These are phyloP conservation scores for Scelioninae gen. 2 DNA, from an alignment of 2,888 invertebrate species.

Conservation along the genomic window DNA sequence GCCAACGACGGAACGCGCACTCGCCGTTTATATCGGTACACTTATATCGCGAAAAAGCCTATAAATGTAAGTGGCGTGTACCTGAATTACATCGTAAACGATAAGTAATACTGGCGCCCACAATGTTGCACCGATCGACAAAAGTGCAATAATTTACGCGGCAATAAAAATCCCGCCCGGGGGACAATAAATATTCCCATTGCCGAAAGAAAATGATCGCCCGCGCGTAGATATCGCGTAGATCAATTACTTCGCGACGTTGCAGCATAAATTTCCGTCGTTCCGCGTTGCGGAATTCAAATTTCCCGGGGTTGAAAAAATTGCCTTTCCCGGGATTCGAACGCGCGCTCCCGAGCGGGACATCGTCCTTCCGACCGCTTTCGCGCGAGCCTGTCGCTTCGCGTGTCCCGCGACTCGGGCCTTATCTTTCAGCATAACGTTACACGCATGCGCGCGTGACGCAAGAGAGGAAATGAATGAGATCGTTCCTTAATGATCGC, in stretches of 20 bases:
- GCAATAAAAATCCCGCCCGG: constrained; percentile 45
- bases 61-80: constrained; percentile 55
- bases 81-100: constrained; percentile 56
- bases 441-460: constrained; percentile 52
- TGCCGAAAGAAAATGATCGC: constrained; percentile 52
- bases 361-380: too few relatives aligned
- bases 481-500: constrained; percentile 61
- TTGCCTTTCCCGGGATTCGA: neutral
- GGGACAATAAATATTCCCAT: constrained; percentile 55
- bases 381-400: too few relatives aligned
- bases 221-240: constrained; percentile 47
- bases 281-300: too few relatives aligned
- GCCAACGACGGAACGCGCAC: constrained; percentile 28
- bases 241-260: constrained; percentile 48
- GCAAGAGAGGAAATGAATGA: constrained; percentile 59
- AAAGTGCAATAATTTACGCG: constrained; percentile 56
- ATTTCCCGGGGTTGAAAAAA: constrained; percentile 10
- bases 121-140: constrained; percentile 55
- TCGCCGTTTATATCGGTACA: constrained; percentile 36
- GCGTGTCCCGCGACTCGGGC: constrained; percentile 18
- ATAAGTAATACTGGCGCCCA: constrained; percentile 56
- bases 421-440: constrained; percentile 39
- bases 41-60: constrained; percentile 46
- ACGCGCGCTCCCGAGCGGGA: neutral
- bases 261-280: constrained; percentile 57